Conservation (phyloP, 2,888 invertebrate species). For the Phragmatobia fuliginosa region DNA sequence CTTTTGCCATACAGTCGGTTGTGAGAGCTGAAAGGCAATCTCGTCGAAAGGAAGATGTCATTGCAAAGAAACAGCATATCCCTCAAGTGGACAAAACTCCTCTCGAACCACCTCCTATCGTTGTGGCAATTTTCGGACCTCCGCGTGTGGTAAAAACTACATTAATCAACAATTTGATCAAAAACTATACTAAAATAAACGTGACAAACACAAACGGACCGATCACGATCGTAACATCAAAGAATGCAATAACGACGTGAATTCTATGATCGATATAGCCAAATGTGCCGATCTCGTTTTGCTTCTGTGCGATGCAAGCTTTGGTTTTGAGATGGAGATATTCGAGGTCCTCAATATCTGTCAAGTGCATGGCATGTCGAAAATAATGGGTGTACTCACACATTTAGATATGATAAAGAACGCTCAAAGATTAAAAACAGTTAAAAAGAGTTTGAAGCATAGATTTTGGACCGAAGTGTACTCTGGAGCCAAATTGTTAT, state of each 20-base stretch:
- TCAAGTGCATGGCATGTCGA: conserved; percentile 98
- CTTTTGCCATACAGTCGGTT: conserved; percentile 98
- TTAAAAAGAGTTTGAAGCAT: conserved; percentile 99
- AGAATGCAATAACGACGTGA: conserved; percentile 99
- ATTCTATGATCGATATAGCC: conserved; percentile 99
- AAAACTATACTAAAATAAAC: conserved; percentile 95
- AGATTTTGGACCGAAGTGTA: conserved; percentile 99
- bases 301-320: conserved; percentile 98
- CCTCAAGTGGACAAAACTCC: conserved; percentile 98
- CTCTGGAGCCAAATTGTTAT: conserved; percentile 98
- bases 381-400: conserved; percentile 98
- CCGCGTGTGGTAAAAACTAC: conserved; percentile 98
- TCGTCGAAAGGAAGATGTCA: conserved; percentile 94
- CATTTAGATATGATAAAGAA: conserved; percentile 98
- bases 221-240: conserved; percentile 98
- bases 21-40: conserved; percentile 96
- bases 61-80: conserved; percentile 96
- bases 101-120: conserved; percentile 97
- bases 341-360: conserved; percentile 99
- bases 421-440: conserved; percentile 93
- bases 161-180: conserved; percentile 96
- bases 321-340: conserved; percentile 99
- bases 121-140: conserved; percentile 98
- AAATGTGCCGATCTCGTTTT: conserved; percentile 99
- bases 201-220: conserved; percentile 96